Evolutionary conservation across 2,113 vertebrate genomes (phyloP).

Genomic region (Xiphophorus maculatus): DNA sequence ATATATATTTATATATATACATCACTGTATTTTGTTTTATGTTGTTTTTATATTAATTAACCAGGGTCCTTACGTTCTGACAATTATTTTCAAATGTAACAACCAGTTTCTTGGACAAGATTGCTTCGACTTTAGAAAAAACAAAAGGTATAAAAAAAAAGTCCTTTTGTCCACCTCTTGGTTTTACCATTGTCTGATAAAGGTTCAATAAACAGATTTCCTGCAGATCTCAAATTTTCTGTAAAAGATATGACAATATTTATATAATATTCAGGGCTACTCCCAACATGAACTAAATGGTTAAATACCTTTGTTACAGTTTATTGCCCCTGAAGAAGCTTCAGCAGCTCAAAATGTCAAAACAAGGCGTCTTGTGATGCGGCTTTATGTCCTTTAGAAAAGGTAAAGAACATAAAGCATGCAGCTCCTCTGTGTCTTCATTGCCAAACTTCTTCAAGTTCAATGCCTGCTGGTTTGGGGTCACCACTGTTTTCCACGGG

Average conservation of each 20-base stretch:
- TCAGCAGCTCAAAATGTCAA: neutral
- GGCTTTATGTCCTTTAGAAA: too few species aligned
- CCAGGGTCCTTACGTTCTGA: neutral
- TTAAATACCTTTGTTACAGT: neutral
- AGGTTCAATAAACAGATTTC: neutral
- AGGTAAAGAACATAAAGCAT: neutral
- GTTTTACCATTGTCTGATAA: neutral
- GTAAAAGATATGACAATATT: neutral
- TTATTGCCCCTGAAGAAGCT: neutral
- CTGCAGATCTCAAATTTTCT: neutral
- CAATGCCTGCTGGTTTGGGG: constrained; percentile 21
- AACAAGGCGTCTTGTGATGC: neutral
- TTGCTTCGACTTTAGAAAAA: neutral
- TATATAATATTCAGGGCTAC: neutral
- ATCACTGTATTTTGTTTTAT: neutral
- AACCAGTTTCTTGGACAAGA: neutral
- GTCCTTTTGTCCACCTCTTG: neutral
- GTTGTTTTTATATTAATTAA: neutral
- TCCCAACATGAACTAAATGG: neutral
- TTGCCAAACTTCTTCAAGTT: constrained; percentile 12
- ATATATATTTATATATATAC: neutral
- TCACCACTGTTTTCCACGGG: constrained; percentile 79
- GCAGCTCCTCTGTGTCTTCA: constrained; percentile 21
- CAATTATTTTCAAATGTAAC: neutral
- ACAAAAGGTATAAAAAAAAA: too few species aligned